Percentiles rank a stretch among this genome's conserved stretches.
phyloP scores from a whole-genome alignment of 2,113 vertebrate species.

The Maccullochella peelii region DNA sequence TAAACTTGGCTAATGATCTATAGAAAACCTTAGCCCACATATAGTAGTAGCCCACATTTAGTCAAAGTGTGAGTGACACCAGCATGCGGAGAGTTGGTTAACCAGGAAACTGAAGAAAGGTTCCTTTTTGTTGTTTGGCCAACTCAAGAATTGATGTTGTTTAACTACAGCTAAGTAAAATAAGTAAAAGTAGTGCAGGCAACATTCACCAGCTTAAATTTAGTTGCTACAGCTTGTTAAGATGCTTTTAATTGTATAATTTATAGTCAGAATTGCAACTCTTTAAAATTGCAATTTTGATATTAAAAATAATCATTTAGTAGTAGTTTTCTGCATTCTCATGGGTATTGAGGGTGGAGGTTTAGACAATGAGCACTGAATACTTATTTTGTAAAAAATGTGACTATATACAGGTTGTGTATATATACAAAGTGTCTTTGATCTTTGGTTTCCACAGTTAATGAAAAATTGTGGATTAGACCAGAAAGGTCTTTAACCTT shows the following conservation, averaged over 20 bases:
- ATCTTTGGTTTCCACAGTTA: constrained; percentile 28
- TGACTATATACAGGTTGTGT: not conserved
- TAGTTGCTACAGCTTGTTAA: not conserved
- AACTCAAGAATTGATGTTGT: not conserved
- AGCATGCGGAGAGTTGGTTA: not conserved
- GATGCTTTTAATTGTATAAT: not conserved
- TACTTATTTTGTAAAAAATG: not conserved
- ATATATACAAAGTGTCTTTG: constrained; percentile 23
- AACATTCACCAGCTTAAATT: not conserved
- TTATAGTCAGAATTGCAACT: not conserved
- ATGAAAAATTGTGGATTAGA: constrained; percentile 52
- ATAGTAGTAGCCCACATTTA: not conserved
- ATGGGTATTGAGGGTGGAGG: too few species aligned
- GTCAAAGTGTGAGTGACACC: not conserved
- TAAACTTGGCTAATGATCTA: not conserved
- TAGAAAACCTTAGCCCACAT: not conserved
- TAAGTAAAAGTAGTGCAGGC: not conserved
- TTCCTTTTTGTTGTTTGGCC: not conserved
- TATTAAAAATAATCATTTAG: not conserved
- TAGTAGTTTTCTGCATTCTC: not conserved
- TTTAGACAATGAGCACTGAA: not conserved
- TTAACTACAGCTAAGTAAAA: not conserved
- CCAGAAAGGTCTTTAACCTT: constrained; percentile 35
- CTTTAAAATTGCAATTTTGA: not conserved
- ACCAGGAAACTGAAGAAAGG: not conserved